Evolutionary conservation across 2,888 invertebrate species (phyloP).

Genomic region (Rhagium mordax): DNA sequence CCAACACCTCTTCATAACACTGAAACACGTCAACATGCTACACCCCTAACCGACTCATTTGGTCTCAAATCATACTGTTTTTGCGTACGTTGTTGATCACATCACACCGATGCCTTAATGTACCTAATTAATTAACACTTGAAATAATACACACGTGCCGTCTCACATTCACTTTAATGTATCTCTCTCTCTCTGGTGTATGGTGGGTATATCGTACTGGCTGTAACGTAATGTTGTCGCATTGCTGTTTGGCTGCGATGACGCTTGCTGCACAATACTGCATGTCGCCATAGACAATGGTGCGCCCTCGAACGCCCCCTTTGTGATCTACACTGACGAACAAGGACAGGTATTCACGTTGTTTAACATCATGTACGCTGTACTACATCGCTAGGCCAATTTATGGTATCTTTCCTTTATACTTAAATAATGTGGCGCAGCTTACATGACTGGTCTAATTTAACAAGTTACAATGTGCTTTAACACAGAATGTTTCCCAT

Average conservation of each 20-base stretch:
- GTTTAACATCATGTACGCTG: constrained; percentile 68
- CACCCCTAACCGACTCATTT: constrained; percentile 39
- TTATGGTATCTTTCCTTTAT: background rate
- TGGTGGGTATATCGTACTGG: constrained; percentile 68
- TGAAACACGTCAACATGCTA: constrained; percentile 42
- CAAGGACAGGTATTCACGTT: constrained; percentile 91
- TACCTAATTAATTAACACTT: constrained; percentile 26
- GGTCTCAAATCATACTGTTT: constrained; percentile 38
- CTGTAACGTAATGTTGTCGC: constrained; percentile 70
- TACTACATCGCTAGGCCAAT: constrained; percentile 54
- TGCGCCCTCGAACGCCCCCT: constrained; percentile 89
- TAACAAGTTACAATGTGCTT: constrained; percentile 62
- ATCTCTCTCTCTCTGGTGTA: constrained; percentile 64
- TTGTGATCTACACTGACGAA: constrained; percentile 96
- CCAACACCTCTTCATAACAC: constrained; percentile 59
- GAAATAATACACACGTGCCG: constrained; percentile 45
- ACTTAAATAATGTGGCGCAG: constrained; percentile 59
- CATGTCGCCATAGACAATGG: constrained; percentile 77
- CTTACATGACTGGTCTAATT: constrained; percentile 62
- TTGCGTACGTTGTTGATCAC: constrained; percentile 43
- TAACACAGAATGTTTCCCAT: constrained; percentile 28
- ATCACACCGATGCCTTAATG: constrained; percentile 32
- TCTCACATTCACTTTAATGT: constrained; percentile 56
- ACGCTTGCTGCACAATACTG: constrained; percentile 72
- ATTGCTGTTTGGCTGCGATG: constrained; percentile 70